These are phyloP conservation scores for Mormyrus lacerda DNA, from an alignment of 2,113 vertebrate genomes.

Conservation along the genomic window DNA sequence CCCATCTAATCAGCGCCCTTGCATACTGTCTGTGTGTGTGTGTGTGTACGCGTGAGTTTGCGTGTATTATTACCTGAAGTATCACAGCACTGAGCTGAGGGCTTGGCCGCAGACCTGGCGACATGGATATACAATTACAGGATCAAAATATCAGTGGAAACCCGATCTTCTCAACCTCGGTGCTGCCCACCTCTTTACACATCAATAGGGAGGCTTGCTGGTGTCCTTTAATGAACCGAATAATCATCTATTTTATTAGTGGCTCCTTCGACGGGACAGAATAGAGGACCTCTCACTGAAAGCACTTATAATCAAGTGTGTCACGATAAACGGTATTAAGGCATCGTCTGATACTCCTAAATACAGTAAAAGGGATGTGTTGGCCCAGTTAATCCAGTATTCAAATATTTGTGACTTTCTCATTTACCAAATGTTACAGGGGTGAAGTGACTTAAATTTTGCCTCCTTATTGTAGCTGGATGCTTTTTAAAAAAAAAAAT, in stretches of 20 bases:
- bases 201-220: not conserved
- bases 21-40: not conserved
- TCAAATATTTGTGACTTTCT: not conserved
- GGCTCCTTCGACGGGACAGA: not conserved
- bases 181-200: not conserved
- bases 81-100: not conserved
- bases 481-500: not conserved
- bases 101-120: not conserved
- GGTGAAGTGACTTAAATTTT: not conserved
- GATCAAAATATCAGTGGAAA: conserved; percentile 8
- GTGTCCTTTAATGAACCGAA: not conserved
- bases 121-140: not conserved
- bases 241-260: not conserved
- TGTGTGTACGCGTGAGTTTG: not conserved
- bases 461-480: not conserved
- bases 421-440: not conserved
- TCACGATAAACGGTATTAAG: not conserved
- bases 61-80: conserved; percentile 5
- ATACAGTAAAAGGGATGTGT: not conserved
- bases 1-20: not conserved
- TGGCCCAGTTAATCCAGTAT: not conserved
- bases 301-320: not conserved
- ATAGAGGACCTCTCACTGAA: not conserved
- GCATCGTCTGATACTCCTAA: not conserved
- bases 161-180: not conserved